phyloP scores from a whole-genome alignment of 1,140 invertebrate species.

The Asbolus verrucosus region DNA sequence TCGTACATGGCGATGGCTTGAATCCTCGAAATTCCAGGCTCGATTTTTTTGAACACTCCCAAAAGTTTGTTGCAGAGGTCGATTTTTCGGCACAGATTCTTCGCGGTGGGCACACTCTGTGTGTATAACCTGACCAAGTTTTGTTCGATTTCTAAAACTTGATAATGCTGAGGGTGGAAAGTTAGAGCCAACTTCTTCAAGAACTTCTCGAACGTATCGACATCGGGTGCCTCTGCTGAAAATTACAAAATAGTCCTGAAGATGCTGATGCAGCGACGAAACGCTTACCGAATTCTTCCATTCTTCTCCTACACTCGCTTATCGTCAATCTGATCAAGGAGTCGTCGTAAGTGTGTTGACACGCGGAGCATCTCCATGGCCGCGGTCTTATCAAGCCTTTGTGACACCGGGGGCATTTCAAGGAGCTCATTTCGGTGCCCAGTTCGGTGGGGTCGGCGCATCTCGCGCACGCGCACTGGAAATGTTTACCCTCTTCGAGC shows the following conservation, averaged over 20 bases:
- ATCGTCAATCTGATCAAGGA: constrained; percentile 71
- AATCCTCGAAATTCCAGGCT: constrained; percentile 69
- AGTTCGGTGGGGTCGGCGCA: constrained; percentile 84
- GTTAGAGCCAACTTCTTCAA: constrained; percentile 74
- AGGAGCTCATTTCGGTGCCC: constrained; percentile 79
- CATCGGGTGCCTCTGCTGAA: constrained; percentile 66
- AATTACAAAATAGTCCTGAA: too few species aligned
- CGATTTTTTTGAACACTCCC: constrained; percentile 72
- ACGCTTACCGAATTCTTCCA: constrained; percentile 80
- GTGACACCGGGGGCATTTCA: constrained; percentile 69
- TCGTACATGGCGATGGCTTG: constrained; percentile 80
- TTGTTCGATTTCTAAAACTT: constrained; percentile 82
- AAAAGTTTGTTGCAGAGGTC: constrained; percentile 78
- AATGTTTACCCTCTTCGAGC: constrained; percentile 84
- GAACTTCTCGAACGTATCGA: constrained; percentile 72
- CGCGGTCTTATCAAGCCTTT: constrained; percentile 13
- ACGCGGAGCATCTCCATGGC: constrained; percentile 13
- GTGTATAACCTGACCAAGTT: constrained; percentile 81
- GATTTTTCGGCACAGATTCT: constrained; percentile 73
- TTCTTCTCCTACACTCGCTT: constrained; percentile 69
- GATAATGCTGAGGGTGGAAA: constrained; percentile 85
- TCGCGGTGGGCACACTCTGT: constrained; percentile 66
- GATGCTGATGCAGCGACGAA: too few species aligned
- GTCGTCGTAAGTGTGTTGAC: constrained; percentile 5
- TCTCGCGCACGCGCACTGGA: constrained; percentile 78